Evolutionary conservation across 2,888 invertebrate species (phyloP).

Genomic region (Camptogramma bilineatum): DNA sequence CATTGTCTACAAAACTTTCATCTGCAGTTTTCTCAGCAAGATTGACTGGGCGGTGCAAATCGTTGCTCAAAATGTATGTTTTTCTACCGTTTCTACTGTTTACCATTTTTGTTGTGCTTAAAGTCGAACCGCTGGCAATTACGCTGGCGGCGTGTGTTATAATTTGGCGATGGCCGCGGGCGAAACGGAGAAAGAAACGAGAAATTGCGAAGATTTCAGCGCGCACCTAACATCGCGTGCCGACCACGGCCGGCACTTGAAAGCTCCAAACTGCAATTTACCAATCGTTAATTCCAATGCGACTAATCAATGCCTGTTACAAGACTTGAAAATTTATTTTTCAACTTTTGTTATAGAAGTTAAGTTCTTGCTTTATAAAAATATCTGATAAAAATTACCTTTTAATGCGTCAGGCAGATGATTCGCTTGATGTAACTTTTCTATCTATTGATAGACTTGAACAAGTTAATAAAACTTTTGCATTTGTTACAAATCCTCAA

Average conservation of each 20-base stretch:
- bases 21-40: neutral
- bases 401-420: too few relatives aligned
- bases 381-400: too few relatives aligned
- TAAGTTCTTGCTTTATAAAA: too few relatives aligned
- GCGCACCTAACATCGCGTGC: constrained; percentile 64
- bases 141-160: constrained; percentile 72
- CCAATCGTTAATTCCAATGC: constrained; percentile 78
- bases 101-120: constrained; percentile 35
- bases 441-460: too few relatives aligned
- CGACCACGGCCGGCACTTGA: constrained; percentile 65
- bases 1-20: neutral
- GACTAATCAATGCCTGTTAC: constrained; percentile 60
- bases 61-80: neutral
- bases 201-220: constrained; percentile 75
- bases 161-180: constrained; percentile 76
- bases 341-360: neutral
- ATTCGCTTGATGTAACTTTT: too few relatives aligned
- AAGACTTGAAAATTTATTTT: neutral
- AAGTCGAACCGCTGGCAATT: constrained; percentile 67
- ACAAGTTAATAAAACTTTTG: too few relatives aligned
- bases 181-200: constrained; percentile 59
- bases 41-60: neutral
- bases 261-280: constrained; percentile 77
- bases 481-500: too few relatives aligned
- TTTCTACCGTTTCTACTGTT: constrained; percentile 15